phyloP scores from a whole-genome alignment of 2,797 vertebrate genomes.

The Sebastes trivittatus region DNA sequence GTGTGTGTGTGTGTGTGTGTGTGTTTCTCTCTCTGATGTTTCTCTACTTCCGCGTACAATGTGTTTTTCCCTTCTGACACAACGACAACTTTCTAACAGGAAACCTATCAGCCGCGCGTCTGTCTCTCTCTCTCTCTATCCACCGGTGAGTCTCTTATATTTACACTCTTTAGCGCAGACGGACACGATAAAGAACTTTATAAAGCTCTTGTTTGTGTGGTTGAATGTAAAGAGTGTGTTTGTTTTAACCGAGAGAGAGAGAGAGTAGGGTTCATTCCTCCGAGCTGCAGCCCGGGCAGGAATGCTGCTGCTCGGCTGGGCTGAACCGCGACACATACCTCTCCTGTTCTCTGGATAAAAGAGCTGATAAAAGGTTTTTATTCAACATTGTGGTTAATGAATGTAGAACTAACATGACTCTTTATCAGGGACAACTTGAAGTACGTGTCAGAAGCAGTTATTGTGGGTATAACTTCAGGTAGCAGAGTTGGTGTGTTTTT shows the following conservation, averaged over 20 bases:
- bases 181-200: not conserved
- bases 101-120: conserved; percentile 63
- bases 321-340: not conserved
- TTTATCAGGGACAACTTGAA: not conserved
- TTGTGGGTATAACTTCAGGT: conserved; percentile 17
- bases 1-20: not conserved
- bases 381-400: not conserved
- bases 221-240: conserved; percentile 3
- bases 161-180: not conserved
- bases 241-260: conserved; percentile 41
- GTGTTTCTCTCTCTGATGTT: conserved; percentile 31
- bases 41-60: conserved; percentile 83
- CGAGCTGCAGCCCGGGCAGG: conserved; percentile 4
- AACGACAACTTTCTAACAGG: conserved; percentile 80
- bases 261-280: not conserved
- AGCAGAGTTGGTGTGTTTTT: conserved; percentile 24
- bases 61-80: conserved; percentile 64
- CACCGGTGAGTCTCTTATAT: conserved; percentile 57
- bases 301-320: conserved; percentile 54
- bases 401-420: not conserved
- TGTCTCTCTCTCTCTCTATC: conserved; percentile 43
- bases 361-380: not conserved
- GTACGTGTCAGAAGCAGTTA: not conserved
- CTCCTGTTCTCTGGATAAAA: not conserved
- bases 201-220: not conserved